phyloP scores from a whole-genome alignment of 2,797 vertebrate species.

The Pangasius larnaudii region DNA sequence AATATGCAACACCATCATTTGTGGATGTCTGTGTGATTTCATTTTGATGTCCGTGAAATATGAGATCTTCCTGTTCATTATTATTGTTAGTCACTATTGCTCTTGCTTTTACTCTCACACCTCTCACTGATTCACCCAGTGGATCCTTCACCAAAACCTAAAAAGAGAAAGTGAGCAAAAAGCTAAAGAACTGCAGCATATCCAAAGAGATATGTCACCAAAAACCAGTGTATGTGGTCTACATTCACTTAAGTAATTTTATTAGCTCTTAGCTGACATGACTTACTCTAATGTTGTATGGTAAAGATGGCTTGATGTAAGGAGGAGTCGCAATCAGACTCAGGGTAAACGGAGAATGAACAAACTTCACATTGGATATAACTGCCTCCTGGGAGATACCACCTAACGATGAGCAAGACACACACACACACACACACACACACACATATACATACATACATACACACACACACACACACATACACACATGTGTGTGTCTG shows the following conservation, averaged over 20 bases:
- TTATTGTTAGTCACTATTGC: conserved; percentile 54
- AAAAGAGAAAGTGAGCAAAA: not conserved
- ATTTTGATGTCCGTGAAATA: not conserved
- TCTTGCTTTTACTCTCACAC: conserved; percentile 69
- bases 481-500: too few species aligned
- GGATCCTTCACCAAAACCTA: conserved; percentile 89
- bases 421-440: too few species aligned
- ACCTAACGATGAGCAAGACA: conserved; percentile 70
- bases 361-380: conserved; percentile 79
- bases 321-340: conserved; percentile 86
- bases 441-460: too few species aligned
- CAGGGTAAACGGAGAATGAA: conserved; percentile 83
- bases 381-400: conserved; percentile 86
- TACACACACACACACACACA: too few species aligned
- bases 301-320: conserved; percentile 91
- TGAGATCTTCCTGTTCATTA: conserved; percentile 23
- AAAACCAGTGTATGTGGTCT: not conserved
- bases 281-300: conserved; percentile 85
- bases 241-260: not conserved
- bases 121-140: conserved; percentile 65
- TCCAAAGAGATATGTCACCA: not conserved
- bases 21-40: conserved; percentile 54
- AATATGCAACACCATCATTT: conserved; percentile 77
- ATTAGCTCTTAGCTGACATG: not conserved
- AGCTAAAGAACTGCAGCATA: not conserved